phyloP scores from a whole-genome alignment of 2,797 vertebrate genomes.

The Ctenosaura bakeri region DNA sequence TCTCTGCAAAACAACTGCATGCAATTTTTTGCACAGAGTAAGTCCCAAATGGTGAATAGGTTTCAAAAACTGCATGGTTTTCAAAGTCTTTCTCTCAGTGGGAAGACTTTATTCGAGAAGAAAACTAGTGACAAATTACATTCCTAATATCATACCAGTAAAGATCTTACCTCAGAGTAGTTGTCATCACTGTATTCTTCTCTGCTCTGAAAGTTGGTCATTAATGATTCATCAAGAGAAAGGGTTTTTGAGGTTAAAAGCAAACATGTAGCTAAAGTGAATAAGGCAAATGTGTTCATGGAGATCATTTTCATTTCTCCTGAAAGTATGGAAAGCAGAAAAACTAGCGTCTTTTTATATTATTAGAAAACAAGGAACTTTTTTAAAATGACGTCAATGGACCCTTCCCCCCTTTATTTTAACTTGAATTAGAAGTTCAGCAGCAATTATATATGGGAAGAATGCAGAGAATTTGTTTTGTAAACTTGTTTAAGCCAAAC shows the following conservation, averaged over 20 bases:
- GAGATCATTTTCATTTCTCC: conserved; percentile 78
- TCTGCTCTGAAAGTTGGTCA: conserved; percentile 66
- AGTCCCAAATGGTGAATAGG: too few species aligned
- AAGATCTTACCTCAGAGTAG: conserved; percentile 76
- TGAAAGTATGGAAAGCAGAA: conserved; percentile 52
- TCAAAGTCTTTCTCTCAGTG: too few species aligned
- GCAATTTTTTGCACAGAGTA: too few species aligned
- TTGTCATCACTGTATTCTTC: conserved; percentile 70
- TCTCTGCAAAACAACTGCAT: too few species aligned
- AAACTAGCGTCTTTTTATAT: conserved; percentile 76
- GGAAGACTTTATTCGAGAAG: too few species aligned
- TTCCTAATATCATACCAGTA: background rate
- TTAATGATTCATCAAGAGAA: conserved; percentile 69
- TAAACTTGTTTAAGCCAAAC: conserved; percentile 52
- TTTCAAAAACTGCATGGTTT: too few species aligned
- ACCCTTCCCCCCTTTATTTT: conserved; percentile 50
- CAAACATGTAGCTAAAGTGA: conserved; percentile 68
- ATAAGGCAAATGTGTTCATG: conserved; percentile 67
- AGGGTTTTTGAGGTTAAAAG: conserved; percentile 70
- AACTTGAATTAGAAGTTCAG: conserved; percentile 75
- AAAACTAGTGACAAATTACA: background rate
- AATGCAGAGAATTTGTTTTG: conserved; percentile 76
- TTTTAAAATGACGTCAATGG: conserved; percentile 66
- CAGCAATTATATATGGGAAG: conserved; percentile 67
- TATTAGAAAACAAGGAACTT: conserved; percentile 61